Percentiles rank a stretch among this genome's conserved stretches.
These are phyloP conservation scores for Mandrillus leucophaeus DNA, from an alignment of 2,113 vertebrate genomes.

Conservation along the genomic window DNA sequence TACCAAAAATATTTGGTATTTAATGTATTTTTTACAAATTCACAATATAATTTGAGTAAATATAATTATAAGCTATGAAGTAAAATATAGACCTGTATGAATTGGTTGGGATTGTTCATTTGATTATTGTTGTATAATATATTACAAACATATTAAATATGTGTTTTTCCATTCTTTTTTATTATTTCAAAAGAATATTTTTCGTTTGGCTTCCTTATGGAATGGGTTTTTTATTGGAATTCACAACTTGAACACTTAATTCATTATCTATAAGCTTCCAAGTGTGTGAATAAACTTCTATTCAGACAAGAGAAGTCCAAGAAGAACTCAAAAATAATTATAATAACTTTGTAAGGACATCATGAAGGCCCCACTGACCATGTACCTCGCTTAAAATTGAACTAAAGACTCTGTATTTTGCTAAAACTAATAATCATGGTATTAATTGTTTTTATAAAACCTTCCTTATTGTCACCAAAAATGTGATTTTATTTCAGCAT, in stretches of 20 bases:
- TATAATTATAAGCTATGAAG: not conserved
- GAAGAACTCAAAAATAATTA: not conserved
- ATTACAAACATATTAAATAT: not conserved
- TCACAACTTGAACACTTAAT: not conserved
- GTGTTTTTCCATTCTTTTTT: not conserved
- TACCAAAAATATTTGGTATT: not conserved
- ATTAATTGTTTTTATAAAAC: not conserved
- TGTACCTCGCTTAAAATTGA: not conserved
- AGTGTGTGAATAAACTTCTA: not conserved
- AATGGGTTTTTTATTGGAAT: not conserved
- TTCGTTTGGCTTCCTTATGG: not conserved
- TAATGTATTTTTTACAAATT: conserved; percentile 1
- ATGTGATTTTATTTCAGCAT: not conserved
- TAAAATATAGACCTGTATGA: not conserved
- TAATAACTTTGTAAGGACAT: not conserved
- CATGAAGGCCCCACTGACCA: not conserved
- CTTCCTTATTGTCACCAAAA: not conserved
- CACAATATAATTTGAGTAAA: not conserved
- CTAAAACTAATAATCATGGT: not conserved
- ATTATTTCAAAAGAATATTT: not conserved
- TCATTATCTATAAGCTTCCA: not conserved
- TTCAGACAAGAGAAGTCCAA: not conserved
- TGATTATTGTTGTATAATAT: not conserved
- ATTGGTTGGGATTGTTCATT: not conserved
- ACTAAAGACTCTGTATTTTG: not conserved